Base-by-base conservation (phyloP, 2,113 vertebrate genomes). In the Oryzias woworae region DNA sequence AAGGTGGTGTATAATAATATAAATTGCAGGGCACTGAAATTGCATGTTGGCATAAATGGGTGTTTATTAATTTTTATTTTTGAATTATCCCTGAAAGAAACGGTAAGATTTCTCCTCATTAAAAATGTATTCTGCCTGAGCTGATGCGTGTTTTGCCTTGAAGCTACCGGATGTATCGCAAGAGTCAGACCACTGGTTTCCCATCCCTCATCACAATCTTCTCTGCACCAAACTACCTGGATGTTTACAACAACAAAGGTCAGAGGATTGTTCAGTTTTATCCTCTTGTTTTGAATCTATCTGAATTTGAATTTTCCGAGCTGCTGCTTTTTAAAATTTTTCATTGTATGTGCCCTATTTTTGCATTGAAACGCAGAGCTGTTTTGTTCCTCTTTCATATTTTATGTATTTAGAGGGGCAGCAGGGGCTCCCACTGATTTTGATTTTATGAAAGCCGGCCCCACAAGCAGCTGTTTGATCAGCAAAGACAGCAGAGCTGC, bases 191-290 rank as follows among this genome's bases (percentile, higher is more conserved):
- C 42, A 94, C 93, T 36, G 93, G 93, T 46, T 94, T 94, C 62
- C 93, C 93, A 1, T 94, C 93, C n/a, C 86, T 94, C 64, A 94
- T 94, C 53, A 94, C 93, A 74, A 93, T 94, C 80, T 94, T 94
- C 83, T 94, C 93, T 65, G 93, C 93, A 49, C 93, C 93, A 86
- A 94, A 94, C 87, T 94, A 94, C 86, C 89, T 94, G 90, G 93
- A 94, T 81, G 92, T 94, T 89, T 94, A 94, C 91, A 94, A 94
- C 81, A 94, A 94, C 78, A 94, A 94, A 93, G 93, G 93, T 94
- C 46, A 77, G 87, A 66, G 46, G 28, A 43, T 36, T 13, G 36
- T 24, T 49, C 14, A 0, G 2, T 13, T 22, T 66, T 15, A 17
- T 47, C 1, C 7, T 2, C 43, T 53, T 5, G 14, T 58, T 50